Percentiles rank a stretch among this genome's conserved stretches.
phyloP scores from a whole-genome alignment of 2,113 vertebrate genomes.

The Phoenicopterus ruber region DNA sequence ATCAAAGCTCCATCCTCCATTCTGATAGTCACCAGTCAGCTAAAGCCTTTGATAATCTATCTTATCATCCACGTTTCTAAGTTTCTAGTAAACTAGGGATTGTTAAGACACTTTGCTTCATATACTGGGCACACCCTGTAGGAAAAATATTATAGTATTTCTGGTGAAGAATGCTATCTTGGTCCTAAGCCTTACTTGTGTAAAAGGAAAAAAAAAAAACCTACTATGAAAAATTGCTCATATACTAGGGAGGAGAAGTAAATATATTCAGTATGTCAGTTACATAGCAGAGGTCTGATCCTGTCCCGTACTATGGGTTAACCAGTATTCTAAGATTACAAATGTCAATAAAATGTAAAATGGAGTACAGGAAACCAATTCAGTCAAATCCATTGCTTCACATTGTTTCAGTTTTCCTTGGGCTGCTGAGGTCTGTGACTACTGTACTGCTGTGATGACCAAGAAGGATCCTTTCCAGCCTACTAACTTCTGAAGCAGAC shows the following conservation, averaged over 20 bases:
- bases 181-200: neutral
- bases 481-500: neutral
- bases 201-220: neutral
- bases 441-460: neutral
- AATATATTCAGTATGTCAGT: neutral
- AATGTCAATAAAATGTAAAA: neutral
- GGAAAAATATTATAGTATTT: neutral
- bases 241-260: neutral
- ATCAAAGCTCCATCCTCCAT: neutral
- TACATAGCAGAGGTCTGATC: neutral
- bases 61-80: neutral
- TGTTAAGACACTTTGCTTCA: neutral
- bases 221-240: neutral
- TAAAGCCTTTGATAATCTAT: neutral
- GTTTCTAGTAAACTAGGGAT: neutral
- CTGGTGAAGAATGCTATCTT: neutral
- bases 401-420: neutral
- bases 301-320: neutral
- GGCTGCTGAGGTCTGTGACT: neutral
- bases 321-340: neutral
- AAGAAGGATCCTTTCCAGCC: neutral
- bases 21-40: neutral
- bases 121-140: neutral
- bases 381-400: neutral
- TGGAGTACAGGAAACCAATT: neutral